These are phyloP conservation scores for Kryptolebias ocellatus DNA, from an alignment of 2,797 vertebrate genomes.

Conservation along the genomic window DNA sequence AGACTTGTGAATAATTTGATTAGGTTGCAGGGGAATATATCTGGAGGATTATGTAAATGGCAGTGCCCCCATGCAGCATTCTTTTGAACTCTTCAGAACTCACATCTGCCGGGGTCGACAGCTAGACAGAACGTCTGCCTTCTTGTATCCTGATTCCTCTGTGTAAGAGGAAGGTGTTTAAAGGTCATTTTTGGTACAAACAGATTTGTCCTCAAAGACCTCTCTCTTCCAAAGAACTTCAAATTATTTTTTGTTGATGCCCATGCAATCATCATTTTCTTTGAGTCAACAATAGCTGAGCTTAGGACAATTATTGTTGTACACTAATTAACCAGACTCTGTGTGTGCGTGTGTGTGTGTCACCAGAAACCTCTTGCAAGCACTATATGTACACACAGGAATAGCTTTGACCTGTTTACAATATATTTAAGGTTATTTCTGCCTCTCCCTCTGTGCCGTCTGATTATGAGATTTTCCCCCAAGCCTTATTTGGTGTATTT, in stretches of 20 bases:
- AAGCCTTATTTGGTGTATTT: conserved; percentile 88
- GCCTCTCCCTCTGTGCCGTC: conserved; percentile 74
- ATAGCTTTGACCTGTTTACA: conserved; percentile 78
- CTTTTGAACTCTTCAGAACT: conserved; percentile 90
- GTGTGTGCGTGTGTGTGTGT: conserved; percentile 73
- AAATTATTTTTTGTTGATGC: conserved; percentile 83
- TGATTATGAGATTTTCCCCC: conserved; percentile 83
- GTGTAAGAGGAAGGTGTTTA: conserved; percentile 82
- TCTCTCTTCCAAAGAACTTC: conserved; percentile 78
- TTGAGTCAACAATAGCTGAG: conserved; percentile 82
- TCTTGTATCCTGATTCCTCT: conserved; percentile 79
- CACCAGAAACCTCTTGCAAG: conserved; percentile 71
- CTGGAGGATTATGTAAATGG: conserved; percentile 90
- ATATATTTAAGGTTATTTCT: conserved; percentile 79
- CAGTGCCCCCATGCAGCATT: conserved; percentile 85
- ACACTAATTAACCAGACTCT: conserved; percentile 81
- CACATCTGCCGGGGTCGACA: conserved; percentile 88
- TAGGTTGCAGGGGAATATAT: conserved; percentile 89
- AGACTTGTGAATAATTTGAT: conserved; percentile 90
- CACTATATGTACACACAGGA: conserved; percentile 74
- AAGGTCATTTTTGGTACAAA: conserved; percentile 87
- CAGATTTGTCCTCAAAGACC: conserved; percentile 83
- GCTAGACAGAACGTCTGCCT: conserved; percentile 84
- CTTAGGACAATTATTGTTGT: conserved; percentile 83
- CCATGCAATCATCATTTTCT: conserved; percentile 83